Percentiles rank a stretch among this genome's conserved stretches.
These are phyloP conservation scores for Orthonyx spaldingii DNA, from an alignment of 2,113 vertebrate species.

Conservation along the genomic window DNA sequence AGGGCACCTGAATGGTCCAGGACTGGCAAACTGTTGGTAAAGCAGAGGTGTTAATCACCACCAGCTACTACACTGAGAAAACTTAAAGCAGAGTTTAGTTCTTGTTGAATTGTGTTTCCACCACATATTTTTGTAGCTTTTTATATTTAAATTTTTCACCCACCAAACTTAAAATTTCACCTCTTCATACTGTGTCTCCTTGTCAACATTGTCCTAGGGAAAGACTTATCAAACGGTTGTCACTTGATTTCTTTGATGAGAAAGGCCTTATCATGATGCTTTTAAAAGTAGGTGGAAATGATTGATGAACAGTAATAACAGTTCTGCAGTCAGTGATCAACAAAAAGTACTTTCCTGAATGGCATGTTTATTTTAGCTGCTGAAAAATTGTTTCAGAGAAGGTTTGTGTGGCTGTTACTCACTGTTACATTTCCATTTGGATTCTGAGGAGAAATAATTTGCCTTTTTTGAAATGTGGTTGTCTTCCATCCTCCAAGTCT, in stretches of 20 bases:
- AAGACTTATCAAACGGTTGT: not conserved
- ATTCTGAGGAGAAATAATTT: not conserved
- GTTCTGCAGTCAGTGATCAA: slow-evolving; percentile 27
- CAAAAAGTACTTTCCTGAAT: slow-evolving; percentile 14
- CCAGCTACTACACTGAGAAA: not conserved
- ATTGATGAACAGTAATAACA: slow-evolving; percentile 39
- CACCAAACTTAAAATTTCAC: not conserved
- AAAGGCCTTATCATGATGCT: not conserved
- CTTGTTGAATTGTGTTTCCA: not conserved
- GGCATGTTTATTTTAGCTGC: slow-evolving; percentile 33
- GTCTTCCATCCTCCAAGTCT: not conserved
- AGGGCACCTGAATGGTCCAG: not conserved
- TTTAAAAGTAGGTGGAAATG: slow-evolving; percentile 43
- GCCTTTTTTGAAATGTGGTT: not conserved
- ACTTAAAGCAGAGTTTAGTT: not conserved
- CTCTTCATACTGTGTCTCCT: not conserved
- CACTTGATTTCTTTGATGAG: slow-evolving; percentile 15
- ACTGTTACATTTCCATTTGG: not conserved
- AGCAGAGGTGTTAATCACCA: not conserved
- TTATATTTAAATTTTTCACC: not conserved
- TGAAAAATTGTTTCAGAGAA: slow-evolving; percentile 23
- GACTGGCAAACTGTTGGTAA: not conserved
- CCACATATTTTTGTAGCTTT: not conserved
- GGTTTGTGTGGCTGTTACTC: not conserved
- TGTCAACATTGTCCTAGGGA: not conserved